Base-by-base conservation (phyloP, 2,113 vertebrate genomes). In the Rallus limicola region DNA sequence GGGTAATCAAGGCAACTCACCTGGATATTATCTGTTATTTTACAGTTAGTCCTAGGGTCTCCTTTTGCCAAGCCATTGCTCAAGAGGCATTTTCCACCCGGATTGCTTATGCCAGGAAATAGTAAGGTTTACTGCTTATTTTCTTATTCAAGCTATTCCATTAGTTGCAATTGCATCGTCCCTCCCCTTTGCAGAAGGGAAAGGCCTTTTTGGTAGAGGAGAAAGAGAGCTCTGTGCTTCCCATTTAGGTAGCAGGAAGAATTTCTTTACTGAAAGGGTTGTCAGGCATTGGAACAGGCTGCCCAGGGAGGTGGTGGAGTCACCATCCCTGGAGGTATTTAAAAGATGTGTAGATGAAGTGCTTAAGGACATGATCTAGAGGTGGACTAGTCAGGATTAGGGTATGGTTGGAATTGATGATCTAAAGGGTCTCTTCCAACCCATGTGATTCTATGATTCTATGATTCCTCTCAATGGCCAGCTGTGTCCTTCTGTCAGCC, bases 21-120 rank as follows among this genome's bases (percentile, higher is more conserved):
- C 6, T 4, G 2, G 46, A 19, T 88, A 77, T 48, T 84, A 77
- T 91, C 81, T 64, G 44, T 70, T 86, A 52, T 83, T 96, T 88
- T 56, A 52, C 59, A 69, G 55, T 55, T 67, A 71, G 36, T 63
- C 46, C 8, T 71, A 65, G 55, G 33, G 34, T 75, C 29, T 77
- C 25, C 20, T 88, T 91, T 78, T 81, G 75, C 88, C 88, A 90
- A 90, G 48, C 40, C 23, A 23, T 72, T 95, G 31, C 68, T 83
- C 55, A 90, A 92, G 90, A 63, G 52, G 33, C 23, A 12, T 91
- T 93, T 96, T 96, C 64, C 46, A 67, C 79, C 11, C 69, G 71
- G 56, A 75, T 62, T 60, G 59, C 56, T 86, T 62, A 29, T 8
- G n/a, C 71, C 55, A 77, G 90, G 68, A 95, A 90, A 82, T 38